Evolutionary conservation across 2,888 invertebrate genomes (phyloP), one percentile per base, ranked within the genome.

Genomic region (Drosophila lutescens): DNA sequence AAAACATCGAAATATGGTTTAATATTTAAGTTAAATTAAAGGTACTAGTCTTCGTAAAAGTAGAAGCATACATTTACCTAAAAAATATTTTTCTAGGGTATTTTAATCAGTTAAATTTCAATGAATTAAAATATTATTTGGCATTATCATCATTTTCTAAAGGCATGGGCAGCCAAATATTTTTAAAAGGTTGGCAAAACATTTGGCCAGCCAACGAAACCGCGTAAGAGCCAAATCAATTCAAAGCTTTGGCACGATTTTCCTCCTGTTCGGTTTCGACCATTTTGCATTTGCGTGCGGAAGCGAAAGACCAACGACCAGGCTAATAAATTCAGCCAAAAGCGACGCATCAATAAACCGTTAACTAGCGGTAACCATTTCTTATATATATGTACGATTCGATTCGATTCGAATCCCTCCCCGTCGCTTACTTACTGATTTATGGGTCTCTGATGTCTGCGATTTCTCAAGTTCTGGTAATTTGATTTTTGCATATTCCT

Each of bases 331-430:
- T 85, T 76, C 72, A 74, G 77, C 70, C 74, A 66, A 88, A 84
- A 70, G 89, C 72, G 73, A 85, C 78, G 86, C 85, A 89, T 89
- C 86, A 89, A 85, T 89, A 85, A 85, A 78, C 86, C 89, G 86
- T 85, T 85, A 85, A 89, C 87, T 83, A 89, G 85, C 86, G 85
- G 86, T 89, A 82, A 82, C 83, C 76, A 74, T 81, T 84, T 77
- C 85, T 71, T 77, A 86, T 85, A 66, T 84, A 67, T 77, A 82
- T 77, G 63, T 74, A 68, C 70, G 79, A 51, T 59, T 69, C 76
- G 49, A 50, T 36, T 71, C 30, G 30, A 50, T 36, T 71, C 30
- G 30, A 50, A 23, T 71, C 46, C 38, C 26, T 38, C 15, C 49
- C 30, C 17, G 58, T 65, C 62, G 34, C 13, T 36, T 69, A 44